Percentiles rank a stretch among this genome's conserved stretches.
Conservation (phyloP, 2,113 vertebrate species). For the Microcebus lehilahytsara region DNA sequence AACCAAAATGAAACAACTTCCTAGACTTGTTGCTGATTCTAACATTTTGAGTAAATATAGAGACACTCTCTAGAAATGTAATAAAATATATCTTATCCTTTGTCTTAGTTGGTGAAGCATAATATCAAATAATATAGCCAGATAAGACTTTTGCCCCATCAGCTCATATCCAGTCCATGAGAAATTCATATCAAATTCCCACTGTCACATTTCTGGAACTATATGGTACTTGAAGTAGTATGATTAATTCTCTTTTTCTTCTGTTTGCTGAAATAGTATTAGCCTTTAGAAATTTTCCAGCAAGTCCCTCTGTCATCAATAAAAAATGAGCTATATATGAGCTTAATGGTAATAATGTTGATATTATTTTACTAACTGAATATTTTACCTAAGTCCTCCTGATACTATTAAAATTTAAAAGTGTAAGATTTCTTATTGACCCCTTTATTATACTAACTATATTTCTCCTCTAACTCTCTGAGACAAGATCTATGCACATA, state of each 20-base stretch:
- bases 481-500: accelerated
- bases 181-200: constrained; percentile 44
- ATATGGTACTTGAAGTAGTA: background rate
- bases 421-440: background rate
- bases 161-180: background rate
- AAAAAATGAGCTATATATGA: constrained; percentile 55
- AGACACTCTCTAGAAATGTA: constrained; percentile 36
- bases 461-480: constrained; percentile 34
- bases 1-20: constrained; percentile 42
- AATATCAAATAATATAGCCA: constrained; percentile 24
- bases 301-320: constrained; percentile 55
- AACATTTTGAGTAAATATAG: constrained; percentile 48
- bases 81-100: constrained; percentile 16
- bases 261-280: constrained; percentile 36
- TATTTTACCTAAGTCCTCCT: constrained; percentile 42
- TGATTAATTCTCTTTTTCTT: constrained; percentile 37
- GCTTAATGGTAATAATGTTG: constrained; percentile 19
- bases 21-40: constrained; percentile 1
- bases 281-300: constrained; percentile 53
- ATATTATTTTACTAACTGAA: constrained; percentile 44
- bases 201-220: background rate
- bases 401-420: constrained; percentile 26
- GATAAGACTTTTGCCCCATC: background rate
- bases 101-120: constrained; percentile 24
- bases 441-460: background rate